Evolutionary conservation across 2,113 vertebrate genomes (phyloP).

Genomic region (Dasyurus viverrinus): DNA sequence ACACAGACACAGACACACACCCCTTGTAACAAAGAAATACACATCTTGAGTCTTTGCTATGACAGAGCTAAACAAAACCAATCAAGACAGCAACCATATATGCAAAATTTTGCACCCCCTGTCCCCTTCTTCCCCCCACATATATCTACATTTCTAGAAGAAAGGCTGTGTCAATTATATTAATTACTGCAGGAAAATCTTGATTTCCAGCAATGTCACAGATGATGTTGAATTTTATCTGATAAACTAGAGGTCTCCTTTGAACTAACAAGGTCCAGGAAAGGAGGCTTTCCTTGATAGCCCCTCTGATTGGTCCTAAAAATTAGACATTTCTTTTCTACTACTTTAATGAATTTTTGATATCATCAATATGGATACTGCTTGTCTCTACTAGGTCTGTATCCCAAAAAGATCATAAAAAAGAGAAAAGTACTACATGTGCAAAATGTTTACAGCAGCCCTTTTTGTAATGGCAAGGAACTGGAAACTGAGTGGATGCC

Average conservation of each 20-base stretch:
- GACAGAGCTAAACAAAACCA: background rate
- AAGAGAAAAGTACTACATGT: too few relatives aligned
- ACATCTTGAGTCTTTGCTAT: background rate
- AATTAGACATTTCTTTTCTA: background rate
- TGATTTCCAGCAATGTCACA: background rate
- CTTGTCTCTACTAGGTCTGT: too few relatives aligned
- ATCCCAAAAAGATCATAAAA: too few relatives aligned
- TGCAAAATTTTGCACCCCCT: background rate
- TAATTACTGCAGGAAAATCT: background rate
- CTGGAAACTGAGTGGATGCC: too few relatives aligned
- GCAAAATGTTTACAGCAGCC: too few relatives aligned
- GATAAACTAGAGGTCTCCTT: background rate
- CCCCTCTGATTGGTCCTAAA: background rate
- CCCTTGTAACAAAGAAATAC: background rate
- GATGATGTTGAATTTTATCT: background rate
- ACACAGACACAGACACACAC: background rate
- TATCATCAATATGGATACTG: background rate
- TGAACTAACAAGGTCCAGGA: background rate
- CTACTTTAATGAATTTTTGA: background rate
- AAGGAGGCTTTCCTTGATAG: background rate
- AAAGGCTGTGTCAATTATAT: background rate
- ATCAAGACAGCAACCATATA: background rate
- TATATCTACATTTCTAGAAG: background rate
- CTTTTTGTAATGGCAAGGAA: too few relatives aligned
- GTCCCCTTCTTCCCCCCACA: background rate